Evolutionary conservation across 2,797 vertebrate genomes (phyloP).

Genomic region (Ptychadena robeensis): DNA sequence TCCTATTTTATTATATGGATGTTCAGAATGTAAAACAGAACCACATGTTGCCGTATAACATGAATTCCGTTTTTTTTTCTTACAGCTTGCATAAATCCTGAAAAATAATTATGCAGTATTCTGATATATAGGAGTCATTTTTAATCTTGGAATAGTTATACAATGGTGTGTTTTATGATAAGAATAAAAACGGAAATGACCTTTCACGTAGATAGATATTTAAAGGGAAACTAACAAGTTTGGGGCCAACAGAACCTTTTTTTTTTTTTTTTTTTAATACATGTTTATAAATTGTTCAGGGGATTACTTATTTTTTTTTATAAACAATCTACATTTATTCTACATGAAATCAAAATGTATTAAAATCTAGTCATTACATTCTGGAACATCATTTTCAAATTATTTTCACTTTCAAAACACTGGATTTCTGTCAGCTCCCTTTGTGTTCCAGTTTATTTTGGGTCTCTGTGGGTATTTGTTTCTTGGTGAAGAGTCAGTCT

Average conservation of each 20-base stretch:
- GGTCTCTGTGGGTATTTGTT: no score
- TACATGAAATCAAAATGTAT: no score
- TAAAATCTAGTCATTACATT: no score
- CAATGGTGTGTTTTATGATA: not conserved
- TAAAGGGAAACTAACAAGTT: not conserved
- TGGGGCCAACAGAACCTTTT: not conserved
- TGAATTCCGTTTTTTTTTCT: not conserved
- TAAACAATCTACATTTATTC: no score
- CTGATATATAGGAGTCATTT: not conserved
- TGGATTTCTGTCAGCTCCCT: no score
- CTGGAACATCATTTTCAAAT: no score
- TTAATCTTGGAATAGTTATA: not conserved
- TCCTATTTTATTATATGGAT: constrained; percentile 26
- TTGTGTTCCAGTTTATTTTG: no score
- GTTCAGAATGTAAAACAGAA: constrained; percentile 18
- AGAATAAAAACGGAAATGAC: not conserved
- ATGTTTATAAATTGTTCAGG: no score
- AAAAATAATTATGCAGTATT: not conserved
- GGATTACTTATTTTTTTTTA: no score
- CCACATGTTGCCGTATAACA: constrained; percentile 13
- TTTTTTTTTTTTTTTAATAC: no score
- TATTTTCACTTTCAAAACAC: no score
- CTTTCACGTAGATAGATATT: not conserved
- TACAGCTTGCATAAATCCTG: not conserved
- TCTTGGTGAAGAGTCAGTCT: no score